Evolutionary conservation across 1,140 invertebrate genomes (phyloP).

Genomic region (Caenorhabditis latens): DNA sequence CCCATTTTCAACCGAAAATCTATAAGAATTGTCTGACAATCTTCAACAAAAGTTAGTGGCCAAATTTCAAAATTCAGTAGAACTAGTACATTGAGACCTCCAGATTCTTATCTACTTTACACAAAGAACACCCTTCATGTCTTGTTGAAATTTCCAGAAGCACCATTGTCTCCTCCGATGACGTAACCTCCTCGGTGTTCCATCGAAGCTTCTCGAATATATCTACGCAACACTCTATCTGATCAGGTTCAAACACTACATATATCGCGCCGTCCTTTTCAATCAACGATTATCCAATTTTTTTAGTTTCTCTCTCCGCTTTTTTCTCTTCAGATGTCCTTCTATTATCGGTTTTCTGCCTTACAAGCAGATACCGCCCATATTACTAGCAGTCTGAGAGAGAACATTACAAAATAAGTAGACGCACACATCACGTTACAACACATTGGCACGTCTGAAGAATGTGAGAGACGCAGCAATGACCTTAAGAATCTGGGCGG

Average conservation of each 20-base stretch:
- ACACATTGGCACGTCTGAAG: constrained; percentile 32
- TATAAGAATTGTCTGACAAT: too few relatives aligned
- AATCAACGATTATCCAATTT: constrained; percentile 24
- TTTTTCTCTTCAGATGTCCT: constrained; percentile 34
- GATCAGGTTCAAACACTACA: constrained; percentile 34
- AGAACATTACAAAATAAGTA: constrained; percentile 3
- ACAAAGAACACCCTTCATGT: too few relatives aligned
- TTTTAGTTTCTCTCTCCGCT: background rate
- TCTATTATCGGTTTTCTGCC: constrained; percentile 47
- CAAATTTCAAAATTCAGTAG: background rate
- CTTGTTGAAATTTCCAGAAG: too few relatives aligned
- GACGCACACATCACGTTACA: constrained; percentile 39
- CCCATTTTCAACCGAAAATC: too few relatives aligned
- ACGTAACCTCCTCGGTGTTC: background rate
- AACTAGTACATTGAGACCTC: background rate
- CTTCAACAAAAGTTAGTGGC: too few relatives aligned
- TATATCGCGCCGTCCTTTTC: constrained; percentile 7
- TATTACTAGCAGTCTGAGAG: constrained; percentile 5
- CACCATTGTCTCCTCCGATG: background rate
- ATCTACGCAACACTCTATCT: background rate
- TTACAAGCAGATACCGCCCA: constrained; percentile 43
- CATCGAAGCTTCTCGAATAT: background rate
- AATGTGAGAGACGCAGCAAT: constrained; percentile 37
- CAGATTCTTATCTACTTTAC: background rate
- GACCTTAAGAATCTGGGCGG: constrained; percentile 53